Evolutionary conservation across 2,113 vertebrate species (phyloP), one percentile per base, ranked within the genome.

Genomic region (Eulemur rufifrons): DNA sequence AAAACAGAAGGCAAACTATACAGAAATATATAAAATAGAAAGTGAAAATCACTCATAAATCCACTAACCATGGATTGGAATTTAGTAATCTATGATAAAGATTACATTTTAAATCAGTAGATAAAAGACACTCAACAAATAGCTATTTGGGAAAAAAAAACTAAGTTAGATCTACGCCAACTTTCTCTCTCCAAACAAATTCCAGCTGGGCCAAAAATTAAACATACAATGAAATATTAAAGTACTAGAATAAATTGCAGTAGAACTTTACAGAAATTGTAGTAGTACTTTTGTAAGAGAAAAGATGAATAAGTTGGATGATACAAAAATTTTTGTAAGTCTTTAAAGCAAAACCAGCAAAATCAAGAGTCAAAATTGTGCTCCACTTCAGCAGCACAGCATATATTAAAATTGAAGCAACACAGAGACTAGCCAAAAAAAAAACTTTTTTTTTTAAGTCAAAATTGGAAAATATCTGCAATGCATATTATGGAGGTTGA

Each of bases 291-390:
- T 61, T 61, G 6, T n/a, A 27, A 76, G 34, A 81, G 20, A 73
- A 88, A 76, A 82, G 64, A 85, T 29, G 69, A n/a, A 56, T 74
- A 91, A 61, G 68, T 61, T 42, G 61, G 20, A 91, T 54, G 45
- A 91, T 20, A 86, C 11, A 83, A 78, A 94, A 61, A 80, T 39
- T 13, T n/a, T 17, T 32, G 71, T 34, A 89, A 56, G 10, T 50
- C 45, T 89, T 5, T 77, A 96, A 96, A 94, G 32, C 34, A 85
- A 97, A 96, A 74, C 12, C 8, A 85, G 59, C 37, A 88, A 94
- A 93, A 25, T 37, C 82, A 94, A 92, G 76, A 37, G 42, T 86
- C 45, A 78, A 86, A 89, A 47, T 4, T 82, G 52, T 25, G 59
- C 59, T 61, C 59, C 59, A 61, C 59, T 61, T 61, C 23, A 4